phyloP scores from a whole-genome alignment of 2,888 invertebrate genomes.

The Sepiola atlantica region DNA sequence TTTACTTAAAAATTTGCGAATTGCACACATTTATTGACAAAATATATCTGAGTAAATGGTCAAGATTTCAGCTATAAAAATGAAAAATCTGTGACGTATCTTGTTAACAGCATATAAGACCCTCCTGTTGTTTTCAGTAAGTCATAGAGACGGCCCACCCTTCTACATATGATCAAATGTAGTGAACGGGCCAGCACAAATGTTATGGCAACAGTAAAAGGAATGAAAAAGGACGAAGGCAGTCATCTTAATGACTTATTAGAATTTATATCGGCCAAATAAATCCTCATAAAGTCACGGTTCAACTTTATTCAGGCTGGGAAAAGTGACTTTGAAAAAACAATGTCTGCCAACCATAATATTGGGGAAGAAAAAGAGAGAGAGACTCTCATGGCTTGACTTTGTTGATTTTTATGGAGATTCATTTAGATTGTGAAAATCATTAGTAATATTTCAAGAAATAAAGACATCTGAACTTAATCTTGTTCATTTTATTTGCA shows the following conservation, averaged over 20 bases:
- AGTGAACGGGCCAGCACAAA: no score
- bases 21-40: no score
- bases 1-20: no score
- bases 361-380: neutral
- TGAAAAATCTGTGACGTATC: no score
- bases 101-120: no score
- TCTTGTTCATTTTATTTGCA: neutral
- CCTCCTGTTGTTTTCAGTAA: no score
- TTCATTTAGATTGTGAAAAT: neutral
- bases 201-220: neutral
- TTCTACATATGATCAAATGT: no score
- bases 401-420: neutral
- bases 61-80: no score
- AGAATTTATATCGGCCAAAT: neutral
- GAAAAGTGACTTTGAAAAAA: neutral
- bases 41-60: no score
- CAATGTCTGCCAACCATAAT: neutral
- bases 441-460: neutral
- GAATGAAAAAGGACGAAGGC: neutral
- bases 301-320: neutral
- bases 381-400: neutral
- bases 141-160: no score
- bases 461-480: neutral
- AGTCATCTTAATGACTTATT: neutral
- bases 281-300: neutral